A percentile compares a stretch with the other conserved stretches of the same genome.
phyloP scores from a whole-genome alignment of 2,113 vertebrate genomes.

The Polypterus bichir region DNA sequence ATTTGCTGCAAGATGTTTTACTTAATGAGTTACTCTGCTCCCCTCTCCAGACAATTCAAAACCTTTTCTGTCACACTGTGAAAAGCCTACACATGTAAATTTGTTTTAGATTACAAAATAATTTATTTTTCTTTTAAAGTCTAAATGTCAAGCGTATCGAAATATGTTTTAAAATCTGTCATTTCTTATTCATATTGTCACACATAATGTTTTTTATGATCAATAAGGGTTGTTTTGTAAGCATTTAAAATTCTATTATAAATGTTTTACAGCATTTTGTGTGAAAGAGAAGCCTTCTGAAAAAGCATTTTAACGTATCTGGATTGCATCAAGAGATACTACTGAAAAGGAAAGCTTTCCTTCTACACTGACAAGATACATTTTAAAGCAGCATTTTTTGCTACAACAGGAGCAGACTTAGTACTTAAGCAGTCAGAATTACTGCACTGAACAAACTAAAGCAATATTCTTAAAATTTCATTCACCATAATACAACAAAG shows the following conservation, averaged over 20 bases:
- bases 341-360: constrained; percentile 10
- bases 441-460: too few relatives aligned
- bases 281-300: constrained; percentile 1
- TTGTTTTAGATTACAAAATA: constrained; percentile 32
- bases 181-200: constrained; percentile 26
- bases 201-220: constrained; percentile 26
- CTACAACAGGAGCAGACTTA: constrained; percentile 2
- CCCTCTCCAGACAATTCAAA: constrained; percentile 45
- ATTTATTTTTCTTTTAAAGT: constrained; percentile 49
- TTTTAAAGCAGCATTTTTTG: background rate
- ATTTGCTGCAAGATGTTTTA: constrained; percentile 48
- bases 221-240: constrained; percentile 23
- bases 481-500: too few relatives aligned
- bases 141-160: constrained; percentile 38
- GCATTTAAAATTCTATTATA: constrained; percentile 25
- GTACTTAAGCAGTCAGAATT: too few relatives aligned
- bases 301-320: constrained; percentile 1
- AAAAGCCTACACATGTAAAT: constrained; percentile 52
- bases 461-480: too few relatives aligned
- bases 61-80: constrained; percentile 40
- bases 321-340: constrained; percentile 7
- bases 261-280: constrained; percentile 28
- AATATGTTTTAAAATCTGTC: constrained; percentile 32
- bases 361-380: constrained; percentile 1
- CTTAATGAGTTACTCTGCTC: constrained; percentile 44